These are phyloP conservation scores for Phoebastria nigripes DNA, from an alignment of 2,797 vertebrate species.

Conservation along the genomic window DNA sequence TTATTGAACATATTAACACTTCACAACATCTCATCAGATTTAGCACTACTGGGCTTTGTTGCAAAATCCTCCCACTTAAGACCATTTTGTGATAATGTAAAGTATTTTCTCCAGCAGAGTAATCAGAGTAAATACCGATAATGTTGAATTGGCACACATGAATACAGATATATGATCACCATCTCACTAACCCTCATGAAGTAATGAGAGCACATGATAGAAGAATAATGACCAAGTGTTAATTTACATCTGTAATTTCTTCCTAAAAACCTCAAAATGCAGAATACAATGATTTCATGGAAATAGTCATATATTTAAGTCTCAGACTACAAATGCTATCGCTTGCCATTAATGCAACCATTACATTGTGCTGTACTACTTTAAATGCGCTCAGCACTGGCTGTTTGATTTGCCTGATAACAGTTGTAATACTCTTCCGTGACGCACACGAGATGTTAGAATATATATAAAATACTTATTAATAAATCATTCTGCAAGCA, in stretches of 20 bases:
- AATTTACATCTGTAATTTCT: neutral
- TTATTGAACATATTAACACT: neutral
- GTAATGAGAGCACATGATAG: neutral
- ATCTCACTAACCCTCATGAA: neutral
- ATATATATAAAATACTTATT: neutral
- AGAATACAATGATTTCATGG: neutral
- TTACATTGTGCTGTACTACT: neutral
- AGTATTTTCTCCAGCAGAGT: neutral
- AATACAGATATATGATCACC: neutral
- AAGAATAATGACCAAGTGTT: neutral
- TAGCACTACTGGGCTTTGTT: neutral
- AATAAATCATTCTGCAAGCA: neutral
- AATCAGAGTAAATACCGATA: neutral
- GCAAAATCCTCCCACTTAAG: neutral
- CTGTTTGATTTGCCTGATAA: neutral
- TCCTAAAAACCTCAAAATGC: neutral
- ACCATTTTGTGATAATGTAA: neutral
- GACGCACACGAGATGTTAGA: neutral
- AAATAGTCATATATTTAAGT: neutral
- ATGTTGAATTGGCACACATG: neutral
- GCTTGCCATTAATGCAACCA: neutral
- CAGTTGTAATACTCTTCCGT: neutral
- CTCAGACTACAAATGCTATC: neutral
- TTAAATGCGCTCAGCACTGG: neutral
- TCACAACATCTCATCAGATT: neutral